Base-by-base conservation (phyloP, 1,140 invertebrate genomes). In the Cotesia chilonis region DNA sequence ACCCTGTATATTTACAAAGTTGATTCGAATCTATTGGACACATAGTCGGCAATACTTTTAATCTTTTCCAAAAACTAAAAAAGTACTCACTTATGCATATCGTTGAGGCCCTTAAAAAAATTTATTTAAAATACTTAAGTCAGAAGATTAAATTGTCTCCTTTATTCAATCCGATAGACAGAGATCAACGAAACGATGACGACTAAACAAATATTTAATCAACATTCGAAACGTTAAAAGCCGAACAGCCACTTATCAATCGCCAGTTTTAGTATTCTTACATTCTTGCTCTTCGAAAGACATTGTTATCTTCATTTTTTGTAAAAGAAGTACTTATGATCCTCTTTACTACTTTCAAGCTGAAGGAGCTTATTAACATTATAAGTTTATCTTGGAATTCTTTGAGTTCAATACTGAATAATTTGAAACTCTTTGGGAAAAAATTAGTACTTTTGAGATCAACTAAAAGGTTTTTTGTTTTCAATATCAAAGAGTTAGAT, bases 31-130 rank as follows among this genome's bases (percentile, higher is more conserved):
- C 28, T 28, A 28, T 28, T 28, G 1, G 28, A 28, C 28, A 64
- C 47, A 52, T 4, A 55, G 70, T 72, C 70, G 70, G 70, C 70
- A 72, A 72, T 64, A 72, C 70, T 72, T 67, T 71, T 72, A 60
- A 71, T 65, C 70, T 71, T 67, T 68, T 68, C 17, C 14, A 28
- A 3, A 28, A 54, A 68, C 52, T 35, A 38, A 66, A 12, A 36
- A 59, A 36, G 41, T 61, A 36, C 38, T 66, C 12, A 20, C 41
- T n/a, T 4, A 20, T 51, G 61, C 54, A 55, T n/a, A 4, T 55
- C 5, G 12, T 3, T 54, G 59, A 64, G 17, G 12, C 47, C 59
- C 60, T 38, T 51, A 70, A 20, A 60, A 60, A 60, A 60, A 60
- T 60, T 60, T 12, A 60, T 36, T 28, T 9, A 35, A 28, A 28